These are phyloP conservation scores for Lasioglossum calceatum DNA, from an alignment of 2,888 invertebrate genomes.

Conservation along the genomic window DNA sequence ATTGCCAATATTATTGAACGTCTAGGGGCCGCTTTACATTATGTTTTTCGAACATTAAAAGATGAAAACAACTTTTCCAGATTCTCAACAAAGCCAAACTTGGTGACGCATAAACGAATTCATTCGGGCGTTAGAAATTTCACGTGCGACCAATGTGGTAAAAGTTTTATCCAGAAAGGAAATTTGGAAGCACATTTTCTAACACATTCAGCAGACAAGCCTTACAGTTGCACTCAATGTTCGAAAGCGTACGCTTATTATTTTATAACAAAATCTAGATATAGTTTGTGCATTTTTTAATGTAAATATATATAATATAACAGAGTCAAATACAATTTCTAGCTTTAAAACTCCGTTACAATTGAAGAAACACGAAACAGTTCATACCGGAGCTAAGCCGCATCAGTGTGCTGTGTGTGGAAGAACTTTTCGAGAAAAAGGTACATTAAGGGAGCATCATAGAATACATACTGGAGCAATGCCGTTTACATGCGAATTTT, in stretches of 20 bases:
- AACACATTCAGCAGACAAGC: conserved; percentile 85
- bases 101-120: conserved; percentile 86
- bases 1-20: too few relatives aligned
- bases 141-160: conserved; percentile 87
- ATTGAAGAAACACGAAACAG: conserved; percentile 86
- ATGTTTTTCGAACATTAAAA: not conserved
- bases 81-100: conserved; percentile 86
- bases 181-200: conserved; percentile 86
- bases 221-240: conserved; percentile 85
- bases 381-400: conserved; percentile 87
- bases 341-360: conserved; percentile 86
- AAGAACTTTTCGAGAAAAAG: conserved; percentile 88
- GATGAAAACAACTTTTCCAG: conserved; percentile 64
- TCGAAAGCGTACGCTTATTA: conserved; percentile 83
- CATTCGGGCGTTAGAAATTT: conserved; percentile 86
- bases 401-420: conserved; percentile 88
- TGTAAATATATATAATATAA: conserved; percentile 22
- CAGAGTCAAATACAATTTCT: conserved; percentile 40
- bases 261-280: conserved; percentile 8
- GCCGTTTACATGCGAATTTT: conserved; percentile 91
- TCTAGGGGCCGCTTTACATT: not conserved
- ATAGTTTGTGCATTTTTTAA: not conserved
- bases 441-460: conserved; percentile 90
- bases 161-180: conserved; percentile 87
- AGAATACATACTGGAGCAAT: conserved; percentile 92